Conservation (phyloP, 2,113 vertebrate species). For the Eretmodus cyanostictus region DNA sequence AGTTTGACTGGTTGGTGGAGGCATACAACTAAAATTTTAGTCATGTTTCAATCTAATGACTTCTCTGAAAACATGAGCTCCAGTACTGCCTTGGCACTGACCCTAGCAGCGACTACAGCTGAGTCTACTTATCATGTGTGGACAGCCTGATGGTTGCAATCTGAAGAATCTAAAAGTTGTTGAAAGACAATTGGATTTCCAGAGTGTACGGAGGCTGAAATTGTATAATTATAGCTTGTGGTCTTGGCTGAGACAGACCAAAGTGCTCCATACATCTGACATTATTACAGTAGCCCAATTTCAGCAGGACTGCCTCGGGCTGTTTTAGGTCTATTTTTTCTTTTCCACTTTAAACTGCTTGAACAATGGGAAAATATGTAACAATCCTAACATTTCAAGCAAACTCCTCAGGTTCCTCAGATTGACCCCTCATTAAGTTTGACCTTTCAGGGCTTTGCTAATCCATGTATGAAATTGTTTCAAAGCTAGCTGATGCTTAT, state of each 20-base stretch:
- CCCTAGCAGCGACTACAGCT: background rate
- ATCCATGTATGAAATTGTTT: slow-evolving; percentile 68
- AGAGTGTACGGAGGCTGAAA: background rate
- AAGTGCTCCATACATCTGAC: slow-evolving; percentile 1
- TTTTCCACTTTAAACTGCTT: background rate
- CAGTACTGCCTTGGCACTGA: background rate
- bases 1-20: background rate
- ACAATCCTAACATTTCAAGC: slow-evolving; percentile 12
- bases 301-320: background rate
- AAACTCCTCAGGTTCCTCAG: slow-evolving; percentile 14
- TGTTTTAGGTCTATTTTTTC: background rate
- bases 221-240: background rate
- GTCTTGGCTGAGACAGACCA: background rate
- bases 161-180: background rate
- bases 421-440: slow-evolving; percentile 59
- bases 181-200: background rate
- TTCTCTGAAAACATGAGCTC: background rate
- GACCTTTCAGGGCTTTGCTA: slow-evolving; percentile 55
- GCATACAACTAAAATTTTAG: background rate
- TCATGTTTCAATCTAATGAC: background rate
- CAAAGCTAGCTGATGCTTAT: slow-evolving; percentile 51
- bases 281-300: slow-evolving; percentile 1
- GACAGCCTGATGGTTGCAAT: slow-evolving; percentile 4
- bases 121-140: background rate
- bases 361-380: slow-evolving; percentile 13